Base-by-base conservation (phyloP, 2,888 invertebrate species). In the Mylabris sibirica region DNA sequence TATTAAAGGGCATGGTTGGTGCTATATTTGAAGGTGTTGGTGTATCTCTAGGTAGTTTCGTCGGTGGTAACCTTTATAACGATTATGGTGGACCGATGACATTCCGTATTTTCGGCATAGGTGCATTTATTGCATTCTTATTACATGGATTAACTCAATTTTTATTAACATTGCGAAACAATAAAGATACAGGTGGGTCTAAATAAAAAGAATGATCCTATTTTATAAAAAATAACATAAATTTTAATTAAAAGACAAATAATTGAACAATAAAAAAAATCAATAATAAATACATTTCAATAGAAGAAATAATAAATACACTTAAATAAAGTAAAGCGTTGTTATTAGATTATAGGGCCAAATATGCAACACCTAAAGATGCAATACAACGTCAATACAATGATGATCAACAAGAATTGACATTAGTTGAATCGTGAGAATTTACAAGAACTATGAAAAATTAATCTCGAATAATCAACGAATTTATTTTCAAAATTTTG, bases 1-100 rank as follows among this genome's bases (percentile, higher is more conserved):
- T 63, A n/a, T 62, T 86, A 86, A 41, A 93, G 91, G 96, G 96
- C 65, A 85, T 96, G 57, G 92, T 95, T 35, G 95, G 96, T 14
- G 95, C 94, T 3, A 87, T 95, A 60, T 96, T 95, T 81, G 96
- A 96, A 86, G 96, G 96, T 17, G 87, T 95, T 14, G 96, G 95
- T 17, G 92, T 94, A 0, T 92, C 95, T 0, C 81, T 90, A 12
- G 95, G 95, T 44, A 95, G 93, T 80, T 88, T 93, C 12, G 84
- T 94, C 63, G 95, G 92, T n/a, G 95, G 95, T 0, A 81, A 89
- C 6, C 81, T 94, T 41, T 91, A 92, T 78, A 86, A 88, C n/a
- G 78, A 65, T 8, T 88, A 90, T 66, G 90, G 91, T 0, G 93
- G 93, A 8, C 87, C 89, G 66, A 81, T 86, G 59, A 91, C 92